Percentiles rank a stretch among this genome's conserved stretches.
These are phyloP conservation scores for Leptinotarsa haldemani DNA, from an alignment of 2,888 invertebrate species.

Conservation along the genomic window DNA sequence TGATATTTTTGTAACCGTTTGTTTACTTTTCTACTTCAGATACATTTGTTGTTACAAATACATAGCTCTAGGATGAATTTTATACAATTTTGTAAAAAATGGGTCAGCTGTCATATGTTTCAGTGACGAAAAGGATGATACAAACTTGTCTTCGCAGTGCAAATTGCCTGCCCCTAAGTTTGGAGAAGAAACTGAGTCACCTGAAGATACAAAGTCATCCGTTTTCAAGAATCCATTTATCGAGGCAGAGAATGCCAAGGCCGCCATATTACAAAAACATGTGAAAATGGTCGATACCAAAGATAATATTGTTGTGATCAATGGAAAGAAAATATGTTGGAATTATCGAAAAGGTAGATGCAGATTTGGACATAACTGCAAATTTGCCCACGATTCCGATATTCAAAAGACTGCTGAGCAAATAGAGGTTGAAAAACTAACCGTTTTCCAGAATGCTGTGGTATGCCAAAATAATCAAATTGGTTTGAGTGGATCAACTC, in stretches of 20 bases:
- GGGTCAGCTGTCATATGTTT: slow-evolving; percentile 64
- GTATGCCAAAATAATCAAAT: slow-evolving; percentile 48
- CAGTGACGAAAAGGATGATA: slow-evolving; percentile 53
- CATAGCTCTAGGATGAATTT: slow-evolving; percentile 22
- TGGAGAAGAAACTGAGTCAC: slow-evolving; percentile 47
- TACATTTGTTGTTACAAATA: neutral
- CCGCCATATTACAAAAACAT: slow-evolving; percentile 73
- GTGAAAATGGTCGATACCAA: slow-evolving; percentile 64
- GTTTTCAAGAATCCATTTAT: slow-evolving; percentile 90
- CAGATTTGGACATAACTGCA: slow-evolving; percentile 91
- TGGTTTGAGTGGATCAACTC: slow-evolving; percentile 45
- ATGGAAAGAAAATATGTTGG: slow-evolving; percentile 92
- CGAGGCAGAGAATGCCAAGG: slow-evolving; percentile 87
- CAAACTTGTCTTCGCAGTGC: neutral
- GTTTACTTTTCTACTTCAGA: no score
- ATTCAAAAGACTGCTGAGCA: slow-evolving; percentile 75
- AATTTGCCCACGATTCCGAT: slow-evolving; percentile 91
- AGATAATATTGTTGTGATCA: slow-evolving; percentile 78
- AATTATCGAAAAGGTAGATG: slow-evolving; percentile 92
- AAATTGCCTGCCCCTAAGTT: slow-evolving; percentile 75
- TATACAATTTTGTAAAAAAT: slow-evolving; percentile 57
- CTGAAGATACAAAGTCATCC: slow-evolving; percentile 69
- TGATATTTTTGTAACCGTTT: no score
- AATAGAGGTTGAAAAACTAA: slow-evolving; percentile 69
- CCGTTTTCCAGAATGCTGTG: slow-evolving; percentile 59